Evolutionary conservation across 2,888 invertebrate species (phyloP), one percentile per base, ranked within the genome.

Genomic region (Neoitamus cyanurus): DNA sequence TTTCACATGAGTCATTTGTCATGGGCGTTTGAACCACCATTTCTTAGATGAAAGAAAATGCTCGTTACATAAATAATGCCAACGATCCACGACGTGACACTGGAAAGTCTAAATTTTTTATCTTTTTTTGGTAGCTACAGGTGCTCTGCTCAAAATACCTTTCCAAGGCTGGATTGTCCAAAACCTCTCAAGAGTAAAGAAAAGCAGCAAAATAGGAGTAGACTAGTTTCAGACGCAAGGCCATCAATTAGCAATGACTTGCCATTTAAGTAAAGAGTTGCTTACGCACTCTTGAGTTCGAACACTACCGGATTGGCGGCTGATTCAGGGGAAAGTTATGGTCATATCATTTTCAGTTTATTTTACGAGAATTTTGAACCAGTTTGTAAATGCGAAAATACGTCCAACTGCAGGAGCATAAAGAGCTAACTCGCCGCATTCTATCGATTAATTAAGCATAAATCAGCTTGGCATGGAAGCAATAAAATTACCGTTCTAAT

Each of bases 241-340:
- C 73, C 37, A 36, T 73, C 36, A 73, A 36, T 73, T 73, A 73
- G 20, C 36, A 36, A 73, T 73, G 34, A 73, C 73, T 73, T 73
- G 36, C 20, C 25, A 73, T 34, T 58, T 20, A 9, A 25, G 58
- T 58, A 58, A 58, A 58, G 9, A 58, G 25, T 58, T 58, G 58
- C 58, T 58, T 58, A 58, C 58, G 25, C 20, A 58, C 20, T 58
- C 9, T 58, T 58, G 58, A 58, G 20, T 58, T 6, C 11, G 58
- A 58, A 58, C 58, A 58, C 58, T 58, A 58, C 58, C 25, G 58
- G 58, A 9, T 3, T 58, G 58, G 2, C 58, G 9, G 15, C 20
- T 58, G 58, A 9, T 58, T 15, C 25, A 58, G 58, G 58, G 20
- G 58, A 58, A 58, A 58, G 58, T 34, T 34, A 7, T 58, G 9